Percentiles rank a stretch among this genome's conserved stretches.
These are phyloP conservation scores for Liposcelis brunnea DNA, from an alignment of 2,888 invertebrate species.

Conservation along the genomic window DNA sequence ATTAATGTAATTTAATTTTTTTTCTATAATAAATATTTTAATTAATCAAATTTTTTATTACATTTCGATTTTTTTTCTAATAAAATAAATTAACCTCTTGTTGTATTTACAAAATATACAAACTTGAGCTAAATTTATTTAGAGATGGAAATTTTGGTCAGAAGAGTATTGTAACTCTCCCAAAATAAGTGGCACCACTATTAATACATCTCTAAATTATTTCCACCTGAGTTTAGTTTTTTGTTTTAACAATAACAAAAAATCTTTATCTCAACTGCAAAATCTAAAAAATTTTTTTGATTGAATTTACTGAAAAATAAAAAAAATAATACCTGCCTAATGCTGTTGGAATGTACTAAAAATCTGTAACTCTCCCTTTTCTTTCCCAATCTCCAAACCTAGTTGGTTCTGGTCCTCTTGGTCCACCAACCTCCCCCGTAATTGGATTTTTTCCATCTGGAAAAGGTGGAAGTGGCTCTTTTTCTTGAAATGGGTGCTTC, in stretches of 20 bases:
- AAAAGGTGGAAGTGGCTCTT: constrained; percentile 67
- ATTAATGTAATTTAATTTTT: neutral
- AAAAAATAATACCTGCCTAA: too few relatives aligned
- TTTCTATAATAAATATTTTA: neutral
- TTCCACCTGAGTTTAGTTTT: too few relatives aligned
- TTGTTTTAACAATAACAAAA: too few relatives aligned
- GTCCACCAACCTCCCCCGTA: constrained; percentile 92
- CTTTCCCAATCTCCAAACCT: constrained; percentile 99
- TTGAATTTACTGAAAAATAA: too few relatives aligned
- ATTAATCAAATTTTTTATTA: neutral
- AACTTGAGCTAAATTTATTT: too few relatives aligned
- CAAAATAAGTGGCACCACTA: too few relatives aligned
- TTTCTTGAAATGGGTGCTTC: constrained; percentile 56
- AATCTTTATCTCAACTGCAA: too few relatives aligned
- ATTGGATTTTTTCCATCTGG: constrained; percentile 77
- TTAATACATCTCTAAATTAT: too few relatives aligned
- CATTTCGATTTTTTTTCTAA: neutral
- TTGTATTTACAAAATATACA: too few relatives aligned
- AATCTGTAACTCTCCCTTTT: constrained; percentile 92
- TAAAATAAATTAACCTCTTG: neutral
- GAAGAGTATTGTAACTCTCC: too few relatives aligned
- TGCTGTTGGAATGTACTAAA: constrained; percentile 35
- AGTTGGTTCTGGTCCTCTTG: constrained; percentile 94
- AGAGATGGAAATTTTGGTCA: too few relatives aligned
- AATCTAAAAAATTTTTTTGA: too few relatives aligned